A percentile compares a stretch with the other conserved stretches of the same genome.
These are phyloP conservation scores for Sebastes vulpes DNA, from an alignment of 2,797 vertebrate species.

Conservation along the genomic window DNA sequence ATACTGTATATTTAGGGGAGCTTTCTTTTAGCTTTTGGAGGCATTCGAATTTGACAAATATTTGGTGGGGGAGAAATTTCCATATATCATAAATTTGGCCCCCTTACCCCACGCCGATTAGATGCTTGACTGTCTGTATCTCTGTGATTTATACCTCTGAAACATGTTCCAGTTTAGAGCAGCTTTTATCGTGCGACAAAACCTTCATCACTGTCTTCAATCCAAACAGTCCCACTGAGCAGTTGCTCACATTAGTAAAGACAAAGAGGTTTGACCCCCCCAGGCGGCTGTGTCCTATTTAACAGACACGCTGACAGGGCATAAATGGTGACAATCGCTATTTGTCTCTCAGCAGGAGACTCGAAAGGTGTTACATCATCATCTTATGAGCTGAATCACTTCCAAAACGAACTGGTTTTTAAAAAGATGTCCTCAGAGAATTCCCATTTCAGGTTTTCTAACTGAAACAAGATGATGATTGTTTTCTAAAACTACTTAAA, in stretches of 20 bases:
- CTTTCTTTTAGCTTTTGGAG: neutral
- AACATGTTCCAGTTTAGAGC: neutral
- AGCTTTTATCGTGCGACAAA: slow-evolving; percentile 19
- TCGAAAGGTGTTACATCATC: slow-evolving; percentile 53
- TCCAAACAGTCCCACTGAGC: slow-evolving; percentile 44
- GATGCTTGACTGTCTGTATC: neutral
- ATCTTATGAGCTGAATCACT: slow-evolving; percentile 12
- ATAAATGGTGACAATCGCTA: slow-evolving; percentile 58
- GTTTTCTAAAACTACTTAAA: neutral
- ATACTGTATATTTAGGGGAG: neutral
- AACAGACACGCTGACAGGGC: slow-evolving; percentile 53
- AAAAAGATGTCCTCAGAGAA: neutral
- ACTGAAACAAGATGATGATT: neutral
- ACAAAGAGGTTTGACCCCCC: slow-evolving; percentile 43
- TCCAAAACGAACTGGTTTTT: slow-evolving; percentile 5
- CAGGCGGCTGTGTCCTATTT: slow-evolving; percentile 40
- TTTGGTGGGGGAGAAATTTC: neutral
- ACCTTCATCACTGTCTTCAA: slow-evolving; percentile 43
- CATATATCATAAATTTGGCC: neutral
- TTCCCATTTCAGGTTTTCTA: neutral
- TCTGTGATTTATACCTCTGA: slow-evolving; percentile 3
- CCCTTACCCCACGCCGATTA: neutral
- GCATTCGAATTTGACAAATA: neutral
- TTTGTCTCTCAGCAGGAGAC: slow-evolving; percentile 61
- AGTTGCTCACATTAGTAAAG: slow-evolving; percentile 42